A percentile compares a stretch with the other conserved stretches of the same genome.
Evolutionary conservation across 2,888 invertebrate species (phyloP).

Genomic region (Chelonus formosanus): DNA sequence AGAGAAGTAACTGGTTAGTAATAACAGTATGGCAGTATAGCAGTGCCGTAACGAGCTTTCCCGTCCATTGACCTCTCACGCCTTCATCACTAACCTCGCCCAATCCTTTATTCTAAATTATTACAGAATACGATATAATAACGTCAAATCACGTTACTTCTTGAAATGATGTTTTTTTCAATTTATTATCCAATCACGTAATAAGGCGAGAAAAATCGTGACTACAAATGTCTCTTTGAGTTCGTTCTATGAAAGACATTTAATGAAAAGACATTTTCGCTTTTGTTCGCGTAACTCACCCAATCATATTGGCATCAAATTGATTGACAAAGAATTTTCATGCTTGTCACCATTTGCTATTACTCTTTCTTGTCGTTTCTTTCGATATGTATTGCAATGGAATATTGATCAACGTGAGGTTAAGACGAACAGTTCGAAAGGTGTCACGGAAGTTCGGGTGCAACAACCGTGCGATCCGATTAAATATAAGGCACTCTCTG

Average conservation of each 20-base stretch:
- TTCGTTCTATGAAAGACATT: too few species aligned
- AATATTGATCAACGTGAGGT: constrained; percentile 31
- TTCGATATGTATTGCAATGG: constrained; percentile 1
- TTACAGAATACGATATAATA: constrained; percentile 46
- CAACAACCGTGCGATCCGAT: constrained; percentile 50
- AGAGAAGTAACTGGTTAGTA: constrained; percentile 40
- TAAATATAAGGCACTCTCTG: constrained; percentile 41
- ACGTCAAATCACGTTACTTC: too few species aligned
- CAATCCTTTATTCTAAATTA: constrained; percentile 47
- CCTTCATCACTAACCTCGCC: constrained; percentile 58
- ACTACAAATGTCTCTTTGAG: too few species aligned
- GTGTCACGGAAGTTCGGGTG: constrained; percentile 45
- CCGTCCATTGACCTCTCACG: constrained; percentile 59
- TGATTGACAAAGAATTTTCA: constrained; percentile 4
- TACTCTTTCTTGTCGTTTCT: constrained; percentile 1
- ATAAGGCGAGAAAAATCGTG: too few species aligned
- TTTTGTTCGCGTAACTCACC: constrained; percentile 28
- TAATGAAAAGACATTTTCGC: constrained; percentile 4
- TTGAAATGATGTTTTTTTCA: too few species aligned
- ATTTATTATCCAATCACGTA: too few species aligned
- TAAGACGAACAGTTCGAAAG: constrained; percentile 38
- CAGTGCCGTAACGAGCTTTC: constrained; percentile 49
- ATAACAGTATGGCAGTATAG: constrained; percentile 53
- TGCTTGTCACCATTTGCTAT: background rate
- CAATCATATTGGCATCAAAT: background rate